Evolutionary conservation across 2,797 vertebrate species (phyloP).

Genomic region (Sciaenops ocellatus): DNA sequence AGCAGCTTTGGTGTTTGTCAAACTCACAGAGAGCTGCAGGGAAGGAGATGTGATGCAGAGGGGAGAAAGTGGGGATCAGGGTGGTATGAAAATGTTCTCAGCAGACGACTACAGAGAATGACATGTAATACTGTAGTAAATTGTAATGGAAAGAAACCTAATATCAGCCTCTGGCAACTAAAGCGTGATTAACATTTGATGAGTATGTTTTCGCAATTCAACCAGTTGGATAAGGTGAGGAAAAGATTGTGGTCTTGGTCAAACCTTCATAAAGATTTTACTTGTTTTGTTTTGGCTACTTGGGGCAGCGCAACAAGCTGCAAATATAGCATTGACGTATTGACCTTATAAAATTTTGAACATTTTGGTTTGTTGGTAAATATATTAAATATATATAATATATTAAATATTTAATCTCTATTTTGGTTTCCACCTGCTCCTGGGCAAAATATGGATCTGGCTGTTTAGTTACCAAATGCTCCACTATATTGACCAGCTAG

Average conservation of each 20-base stretch:
- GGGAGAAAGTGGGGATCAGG: not conserved
- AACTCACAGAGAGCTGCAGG: constrained; percentile 42
- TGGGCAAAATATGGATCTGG: not conserved
- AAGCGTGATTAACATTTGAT: not conserved
- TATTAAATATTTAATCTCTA: not conserved
- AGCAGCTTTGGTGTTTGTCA: constrained; percentile 51
- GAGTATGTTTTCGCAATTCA: not conserved
- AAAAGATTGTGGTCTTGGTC: not conserved
- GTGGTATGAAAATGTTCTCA: not conserved
- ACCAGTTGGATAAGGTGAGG: not conserved
- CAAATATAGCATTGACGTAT: not conserved
- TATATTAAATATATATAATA: no score
- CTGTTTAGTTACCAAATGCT: not conserved
- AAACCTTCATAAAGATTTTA: not conserved
- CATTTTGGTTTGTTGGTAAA: not conserved
- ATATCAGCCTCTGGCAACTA: not conserved
- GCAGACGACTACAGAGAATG: not conserved
- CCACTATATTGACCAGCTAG: not conserved
- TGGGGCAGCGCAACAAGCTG: not conserved
- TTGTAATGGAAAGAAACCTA: not conserved
- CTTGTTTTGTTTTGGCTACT: not conserved
- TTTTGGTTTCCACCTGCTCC: not conserved
- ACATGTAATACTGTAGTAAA: not conserved
- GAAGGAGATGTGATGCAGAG: constrained; percentile 22
- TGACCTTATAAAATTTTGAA: not conserved